phyloP scores from a whole-genome alignment of 1,140 invertebrate genomes.

The Parasteatoda tepidariorum region DNA sequence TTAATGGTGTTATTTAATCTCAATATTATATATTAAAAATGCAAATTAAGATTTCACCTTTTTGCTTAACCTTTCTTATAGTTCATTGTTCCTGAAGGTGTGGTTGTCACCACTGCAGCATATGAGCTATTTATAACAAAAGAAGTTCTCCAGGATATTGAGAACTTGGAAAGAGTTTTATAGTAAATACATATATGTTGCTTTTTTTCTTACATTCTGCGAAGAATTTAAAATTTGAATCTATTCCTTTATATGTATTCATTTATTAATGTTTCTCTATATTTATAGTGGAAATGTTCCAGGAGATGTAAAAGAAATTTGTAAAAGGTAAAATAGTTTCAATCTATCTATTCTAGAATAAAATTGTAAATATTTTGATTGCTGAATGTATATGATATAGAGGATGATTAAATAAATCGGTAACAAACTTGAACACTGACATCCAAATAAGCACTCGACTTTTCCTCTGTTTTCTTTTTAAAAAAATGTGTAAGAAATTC shows the following conservation, averaged over 20 bases:
- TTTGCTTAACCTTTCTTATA: too few species aligned
- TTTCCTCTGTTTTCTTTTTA: not conserved
- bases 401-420: too few species aligned
- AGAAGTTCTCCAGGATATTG: not conserved
- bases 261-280: not conserved
- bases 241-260: not conserved
- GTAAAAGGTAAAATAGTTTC: not conserved
- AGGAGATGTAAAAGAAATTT: slow-evolving; percentile 4
- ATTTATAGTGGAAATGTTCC: not conserved
- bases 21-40: too few species aligned
- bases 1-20: too few species aligned
- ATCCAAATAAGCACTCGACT: too few species aligned
- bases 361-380: too few species aligned
- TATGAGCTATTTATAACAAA: slow-evolving; percentile 57
- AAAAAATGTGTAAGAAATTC: not conserved
- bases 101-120: slow-evolving; percentile 74
- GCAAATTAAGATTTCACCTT: too few species aligned
- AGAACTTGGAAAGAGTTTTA: slow-evolving; percentile 18
- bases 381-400: too few species aligned
- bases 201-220: not conserved
- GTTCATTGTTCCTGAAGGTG: slow-evolving; percentile 72
- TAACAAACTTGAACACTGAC: too few species aligned
- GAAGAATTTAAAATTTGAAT: not conserved
- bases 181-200: slow-evolving; percentile 24
- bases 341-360: too few species aligned